phyloP scores from a whole-genome alignment of 1,140 invertebrate genomes.

The Mactra quadrangularis region DNA sequence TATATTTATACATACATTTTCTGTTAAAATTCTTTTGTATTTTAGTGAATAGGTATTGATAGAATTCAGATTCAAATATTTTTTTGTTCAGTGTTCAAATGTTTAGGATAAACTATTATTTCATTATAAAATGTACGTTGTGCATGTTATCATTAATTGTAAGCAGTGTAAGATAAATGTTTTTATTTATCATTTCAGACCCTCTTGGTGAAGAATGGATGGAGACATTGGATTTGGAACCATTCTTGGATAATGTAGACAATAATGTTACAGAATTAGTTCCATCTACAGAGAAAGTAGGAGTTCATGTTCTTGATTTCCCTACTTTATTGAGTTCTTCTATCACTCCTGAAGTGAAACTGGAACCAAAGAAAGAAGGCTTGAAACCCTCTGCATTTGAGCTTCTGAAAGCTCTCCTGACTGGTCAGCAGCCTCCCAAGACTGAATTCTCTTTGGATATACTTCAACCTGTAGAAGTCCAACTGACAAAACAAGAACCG shows the following conservation, averaged over 20 bases:
- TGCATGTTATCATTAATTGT: no score
- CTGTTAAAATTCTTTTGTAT: no score
- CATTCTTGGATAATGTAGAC: constrained; percentile 15
- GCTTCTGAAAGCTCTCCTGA: constrained; percentile 42
- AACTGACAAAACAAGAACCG: not conserved
- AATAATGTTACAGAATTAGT: not conserved
- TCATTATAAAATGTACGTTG: no score
- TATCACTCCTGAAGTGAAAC: not conserved
- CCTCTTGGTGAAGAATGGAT: constrained; percentile 57
- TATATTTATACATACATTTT: no score
- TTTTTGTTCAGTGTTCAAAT: no score
- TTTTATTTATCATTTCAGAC: constrained; percentile 32
- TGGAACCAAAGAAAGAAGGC: constrained; percentile 33
- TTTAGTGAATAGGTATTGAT: no score
- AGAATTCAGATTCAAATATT: no score
- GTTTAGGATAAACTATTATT: no score
- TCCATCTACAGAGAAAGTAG: not conserved
- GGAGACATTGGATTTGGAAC: constrained; percentile 46
- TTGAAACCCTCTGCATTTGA: constrained; percentile 50
- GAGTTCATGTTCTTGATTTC: not conserved
- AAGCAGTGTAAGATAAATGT: no score
- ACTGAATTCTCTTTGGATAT: constrained; percentile 3
- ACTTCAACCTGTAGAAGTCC: not conserved
- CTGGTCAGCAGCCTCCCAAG: constrained; percentile 16
- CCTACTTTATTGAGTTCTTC: no score